Conservation (phyloP, 92 coral and sea anemone species). For the Umimayanthus chanpuru region DNA sequence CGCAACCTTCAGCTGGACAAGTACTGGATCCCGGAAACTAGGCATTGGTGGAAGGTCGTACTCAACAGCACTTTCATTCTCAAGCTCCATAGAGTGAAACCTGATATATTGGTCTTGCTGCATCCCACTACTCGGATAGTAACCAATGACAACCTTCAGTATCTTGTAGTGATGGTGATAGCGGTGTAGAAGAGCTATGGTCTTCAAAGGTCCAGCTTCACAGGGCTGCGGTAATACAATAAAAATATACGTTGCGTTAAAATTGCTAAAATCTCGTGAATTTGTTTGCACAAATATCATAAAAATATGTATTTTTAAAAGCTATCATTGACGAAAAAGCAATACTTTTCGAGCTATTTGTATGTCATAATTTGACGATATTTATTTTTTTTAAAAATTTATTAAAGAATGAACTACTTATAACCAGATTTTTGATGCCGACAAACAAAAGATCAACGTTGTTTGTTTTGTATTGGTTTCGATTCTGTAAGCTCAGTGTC, state of each 20-base stretch:
- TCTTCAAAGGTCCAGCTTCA: conserved; percentile 18
- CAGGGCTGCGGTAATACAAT: conserved; percentile 10
- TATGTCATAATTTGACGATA: background rate
- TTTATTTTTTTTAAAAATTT: background rate
- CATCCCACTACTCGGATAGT: background rate
- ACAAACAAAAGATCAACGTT: too few relatives aligned
- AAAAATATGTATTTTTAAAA: too few relatives aligned
- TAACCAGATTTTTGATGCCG: background rate
- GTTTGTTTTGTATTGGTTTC: background rate
- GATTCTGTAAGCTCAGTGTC: background rate
- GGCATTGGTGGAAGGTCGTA: conserved; percentile 32
- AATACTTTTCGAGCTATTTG: too few relatives aligned
- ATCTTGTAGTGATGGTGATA: conserved; percentile 42
- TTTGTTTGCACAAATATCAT: too few relatives aligned
- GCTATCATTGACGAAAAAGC: too few relatives aligned
- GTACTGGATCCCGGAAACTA: background rate
- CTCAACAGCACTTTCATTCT: conserved; percentile 11
- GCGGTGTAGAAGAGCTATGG: conserved; percentile 37
- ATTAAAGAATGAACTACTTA: conserved; percentile 5
- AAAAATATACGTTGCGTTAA: background rate
- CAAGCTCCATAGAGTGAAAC: background rate
- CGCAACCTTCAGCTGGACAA: conserved; percentile 35
- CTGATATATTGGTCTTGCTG: background rate
- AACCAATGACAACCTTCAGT: conserved; percentile 6
- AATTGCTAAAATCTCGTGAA: too few relatives aligned